phyloP scores from a whole-genome alignment of 2,113 vertebrate genomes.

The Chloroceryle aenea region DNA sequence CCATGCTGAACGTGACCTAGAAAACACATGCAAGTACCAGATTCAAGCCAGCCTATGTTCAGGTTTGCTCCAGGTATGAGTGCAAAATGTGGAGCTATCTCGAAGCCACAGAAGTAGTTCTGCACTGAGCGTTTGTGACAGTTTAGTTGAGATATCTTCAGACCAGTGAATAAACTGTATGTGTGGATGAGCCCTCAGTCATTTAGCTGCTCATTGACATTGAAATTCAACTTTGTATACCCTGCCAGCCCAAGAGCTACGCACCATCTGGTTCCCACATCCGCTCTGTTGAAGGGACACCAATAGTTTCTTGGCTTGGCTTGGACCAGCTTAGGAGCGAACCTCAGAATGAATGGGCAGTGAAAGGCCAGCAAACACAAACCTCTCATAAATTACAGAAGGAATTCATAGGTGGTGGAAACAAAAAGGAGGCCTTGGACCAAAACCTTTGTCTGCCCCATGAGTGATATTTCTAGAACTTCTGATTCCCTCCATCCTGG shows the following conservation, averaged over 20 bases:
- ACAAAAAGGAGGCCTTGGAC: not conserved
- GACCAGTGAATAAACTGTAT: not conserved
- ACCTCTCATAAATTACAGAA: not conserved
- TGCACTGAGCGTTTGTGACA: not conserved
- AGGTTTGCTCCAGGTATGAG: not conserved
- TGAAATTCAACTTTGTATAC: conserved; percentile 26
- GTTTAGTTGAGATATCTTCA: not conserved
- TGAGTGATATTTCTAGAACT: not conserved
- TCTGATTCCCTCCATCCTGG: not conserved
- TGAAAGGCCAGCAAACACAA: not conserved
- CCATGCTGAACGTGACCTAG: not conserved
- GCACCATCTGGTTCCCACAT: conserved; percentile 28
- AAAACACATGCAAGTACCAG: not conserved
- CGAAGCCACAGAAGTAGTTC: not conserved
- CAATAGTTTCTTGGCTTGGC: not conserved
- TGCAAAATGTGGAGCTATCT: not conserved
- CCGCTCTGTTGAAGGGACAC: not conserved
- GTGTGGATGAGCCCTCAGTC: conserved; percentile 16
- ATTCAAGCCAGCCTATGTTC: not conserved
- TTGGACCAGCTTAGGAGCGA: not conserved
- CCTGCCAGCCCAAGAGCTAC: conserved; percentile 44
- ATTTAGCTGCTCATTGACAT: conserved; percentile 62
- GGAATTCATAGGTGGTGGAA: not conserved
- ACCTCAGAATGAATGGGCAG: not conserved
- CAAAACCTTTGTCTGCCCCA: not conserved